Percentiles rank a stretch among this genome's conserved stretches.
Conservation (phyloP, 1,140 invertebrate species). For the Zaprionus gabonicus region DNA sequence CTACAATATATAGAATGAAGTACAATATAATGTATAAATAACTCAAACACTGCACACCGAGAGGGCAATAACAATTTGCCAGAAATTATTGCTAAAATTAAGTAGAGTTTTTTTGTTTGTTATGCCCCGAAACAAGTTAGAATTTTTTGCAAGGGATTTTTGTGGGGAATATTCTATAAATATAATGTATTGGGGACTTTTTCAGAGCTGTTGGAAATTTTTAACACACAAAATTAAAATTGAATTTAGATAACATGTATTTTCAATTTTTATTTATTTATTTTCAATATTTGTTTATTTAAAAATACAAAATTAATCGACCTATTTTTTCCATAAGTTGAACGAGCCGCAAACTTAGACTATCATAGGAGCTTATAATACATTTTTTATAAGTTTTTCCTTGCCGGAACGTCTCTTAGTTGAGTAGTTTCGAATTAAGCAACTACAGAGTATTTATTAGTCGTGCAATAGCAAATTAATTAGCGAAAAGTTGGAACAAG, state of each 20-base stretch:
- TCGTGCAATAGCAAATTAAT: no score
- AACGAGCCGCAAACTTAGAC: not conserved
- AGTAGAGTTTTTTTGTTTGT: not conserved
- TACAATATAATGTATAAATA: constrained; percentile 12
- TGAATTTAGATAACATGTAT: no score
- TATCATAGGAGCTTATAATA: not conserved
- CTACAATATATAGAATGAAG: not conserved
- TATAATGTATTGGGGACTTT: not conserved
- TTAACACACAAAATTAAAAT: not conserved
- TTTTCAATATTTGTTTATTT: no score
- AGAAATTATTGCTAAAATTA: constrained; percentile 1
- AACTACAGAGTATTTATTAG: no score
- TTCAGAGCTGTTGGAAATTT: not conserved
- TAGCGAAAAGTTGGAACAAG: no score
- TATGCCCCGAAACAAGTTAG: not conserved
- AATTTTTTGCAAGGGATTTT: not conserved
- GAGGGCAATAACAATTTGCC: constrained; percentile 1
- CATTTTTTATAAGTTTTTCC: not conserved
- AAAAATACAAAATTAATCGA: not conserved
- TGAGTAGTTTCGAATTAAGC: not conserved
- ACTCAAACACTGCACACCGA: not conserved
- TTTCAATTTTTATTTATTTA: no score
- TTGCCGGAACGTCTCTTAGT: not conserved
- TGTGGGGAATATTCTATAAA: not conserved
- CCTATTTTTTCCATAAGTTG: not conserved